Base-by-base conservation (phyloP, 2,797 vertebrate genomes). In the Sebastes trivittatus region DNA sequence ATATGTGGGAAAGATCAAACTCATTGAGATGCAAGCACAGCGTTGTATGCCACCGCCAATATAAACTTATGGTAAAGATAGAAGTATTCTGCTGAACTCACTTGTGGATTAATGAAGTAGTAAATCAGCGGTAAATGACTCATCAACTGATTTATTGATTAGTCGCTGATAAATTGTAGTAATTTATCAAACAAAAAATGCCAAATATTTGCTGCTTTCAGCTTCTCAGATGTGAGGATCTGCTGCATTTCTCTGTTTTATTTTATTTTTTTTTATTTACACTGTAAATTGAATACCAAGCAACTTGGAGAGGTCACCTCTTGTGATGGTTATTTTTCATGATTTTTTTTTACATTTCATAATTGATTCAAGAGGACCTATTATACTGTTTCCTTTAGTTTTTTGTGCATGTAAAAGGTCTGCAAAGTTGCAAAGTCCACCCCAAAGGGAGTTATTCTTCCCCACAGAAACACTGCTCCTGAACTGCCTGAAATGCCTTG, bases 1-100 rank as follows among this genome's bases (percentile, higher is more conserved):
- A 42, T 42, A 32, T 16, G 25, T 56, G 32, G 7, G 54, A 72
- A 68, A 81, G 75, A 82, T 80, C 22, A 63, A 9, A 29, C 63
- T 65, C 29, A 10, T 58, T 64, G 2, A 72, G 72, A 67, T 72
- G 58, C 22, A 55, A 30, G 54, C 22, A 55, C 22, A 55, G n/a
- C n/a, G 20, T 20, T 61, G 6, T 55, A 27, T 65, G 4, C 27
- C 30, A 72, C 8, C 2, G 7, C 2, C 10, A 55, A 34, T 42
- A 46, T 52, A 10, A 56, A 49, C 5, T 1, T 7, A 20, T 46
- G 11, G 32, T 42, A 7, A 63, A 66, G 13, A 38, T 10, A 3
- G 52, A 16, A 34, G 16, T 67, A 11, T 20, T 13, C 6, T 42
- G 9, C 38, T 58, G 61, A 65, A 55, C 11, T 62, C 25, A 55